A percentile compares a stretch with the other conserved stretches of the same genome.
These are phyloP conservation scores for Lamproptera curius DNA, from an alignment of 2,888 invertebrate genomes.

Conservation along the genomic window DNA sequence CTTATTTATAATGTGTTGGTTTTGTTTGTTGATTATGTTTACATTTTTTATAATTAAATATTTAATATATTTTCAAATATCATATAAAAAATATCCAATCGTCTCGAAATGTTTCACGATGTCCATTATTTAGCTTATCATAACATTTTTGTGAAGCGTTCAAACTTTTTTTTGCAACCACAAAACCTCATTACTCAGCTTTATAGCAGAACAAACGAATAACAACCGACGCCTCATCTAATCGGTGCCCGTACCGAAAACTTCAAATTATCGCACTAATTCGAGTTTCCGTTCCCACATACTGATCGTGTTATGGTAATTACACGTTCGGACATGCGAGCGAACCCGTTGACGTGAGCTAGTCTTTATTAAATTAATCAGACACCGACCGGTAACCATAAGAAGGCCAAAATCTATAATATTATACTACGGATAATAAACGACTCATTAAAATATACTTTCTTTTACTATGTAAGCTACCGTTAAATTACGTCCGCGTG, in stretches of 20 bases:
- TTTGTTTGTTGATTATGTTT: too few relatives aligned
- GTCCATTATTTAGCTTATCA: too few relatives aligned
- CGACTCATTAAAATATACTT: too few relatives aligned
- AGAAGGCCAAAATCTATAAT: background rate
- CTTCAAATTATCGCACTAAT: conserved; percentile 2
- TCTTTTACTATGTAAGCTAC: background rate
- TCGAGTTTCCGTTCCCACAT: conserved; percentile 20
- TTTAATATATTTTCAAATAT: too few relatives aligned
- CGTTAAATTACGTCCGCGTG: background rate
- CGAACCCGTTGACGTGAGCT: conserved; percentile 9
- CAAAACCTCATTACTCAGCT: too few relatives aligned
- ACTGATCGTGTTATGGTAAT: conserved; percentile 13
- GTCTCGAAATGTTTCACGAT: too few relatives aligned
- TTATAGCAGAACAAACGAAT: background rate
- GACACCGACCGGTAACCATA: conserved; percentile 8
- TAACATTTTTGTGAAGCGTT: too few relatives aligned
- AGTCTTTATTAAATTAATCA: conserved; percentile 7
- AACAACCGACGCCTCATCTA: conserved; percentile 7
- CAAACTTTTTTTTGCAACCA: too few relatives aligned
- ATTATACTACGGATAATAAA: background rate
- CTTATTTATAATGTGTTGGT: too few relatives aligned
- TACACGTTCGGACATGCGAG: conserved; percentile 6
- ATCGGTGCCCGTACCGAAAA: conserved; percentile 9
- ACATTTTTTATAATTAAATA: too few relatives aligned
- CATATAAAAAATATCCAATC: too few relatives aligned